Evolutionary conservation across 35 echinoderm and acorn worm genomes (phyloP).

Genomic region (Acanthaster planci): DNA sequence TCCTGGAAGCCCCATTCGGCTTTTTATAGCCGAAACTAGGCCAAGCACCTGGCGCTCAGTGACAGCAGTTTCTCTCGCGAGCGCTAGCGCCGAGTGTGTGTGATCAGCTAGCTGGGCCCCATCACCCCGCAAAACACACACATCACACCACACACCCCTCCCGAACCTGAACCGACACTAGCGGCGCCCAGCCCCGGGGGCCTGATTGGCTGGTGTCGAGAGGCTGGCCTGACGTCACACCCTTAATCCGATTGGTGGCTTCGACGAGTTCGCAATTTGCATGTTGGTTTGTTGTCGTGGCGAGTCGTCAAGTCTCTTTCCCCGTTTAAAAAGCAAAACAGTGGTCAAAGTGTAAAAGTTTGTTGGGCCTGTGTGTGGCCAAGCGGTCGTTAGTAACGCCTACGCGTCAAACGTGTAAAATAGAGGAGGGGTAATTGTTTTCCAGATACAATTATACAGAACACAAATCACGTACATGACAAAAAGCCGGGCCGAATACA

Average conservation of each 20-base stretch:
- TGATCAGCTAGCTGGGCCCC: too few relatives aligned
- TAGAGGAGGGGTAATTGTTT: too few relatives aligned
- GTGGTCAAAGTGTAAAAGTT: not conserved
- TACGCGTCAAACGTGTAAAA: too few relatives aligned
- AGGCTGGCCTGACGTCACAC: slow-evolving; percentile 2
- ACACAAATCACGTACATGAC: too few relatives aligned
- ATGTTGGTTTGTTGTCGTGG: not conserved
- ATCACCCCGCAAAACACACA: too few relatives aligned
- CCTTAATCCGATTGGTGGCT: not conserved
- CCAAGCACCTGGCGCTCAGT: slow-evolving; percentile 13
- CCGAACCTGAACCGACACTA: too few relatives aligned
- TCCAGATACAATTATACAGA: too few relatives aligned
- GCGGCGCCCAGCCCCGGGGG: not conserved
- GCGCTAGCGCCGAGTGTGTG: too few relatives aligned
- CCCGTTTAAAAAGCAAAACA: not conserved
- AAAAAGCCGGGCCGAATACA: too few relatives aligned
- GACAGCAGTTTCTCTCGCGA: not conserved
- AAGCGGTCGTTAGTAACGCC: too few relatives aligned
- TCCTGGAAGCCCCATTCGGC: slow-evolving; percentile 9
- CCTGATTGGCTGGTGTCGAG: not conserved
- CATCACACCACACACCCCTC: too few relatives aligned
- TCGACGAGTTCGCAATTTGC: not conserved
- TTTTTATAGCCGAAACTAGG: slow-evolving; percentile 23
- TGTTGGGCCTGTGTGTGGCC: too few relatives aligned
- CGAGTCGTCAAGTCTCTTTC: not conserved